Evolutionary conservation across 2,113 vertebrate species (phyloP).

Genomic region (Dermatemys mawii): DNA sequence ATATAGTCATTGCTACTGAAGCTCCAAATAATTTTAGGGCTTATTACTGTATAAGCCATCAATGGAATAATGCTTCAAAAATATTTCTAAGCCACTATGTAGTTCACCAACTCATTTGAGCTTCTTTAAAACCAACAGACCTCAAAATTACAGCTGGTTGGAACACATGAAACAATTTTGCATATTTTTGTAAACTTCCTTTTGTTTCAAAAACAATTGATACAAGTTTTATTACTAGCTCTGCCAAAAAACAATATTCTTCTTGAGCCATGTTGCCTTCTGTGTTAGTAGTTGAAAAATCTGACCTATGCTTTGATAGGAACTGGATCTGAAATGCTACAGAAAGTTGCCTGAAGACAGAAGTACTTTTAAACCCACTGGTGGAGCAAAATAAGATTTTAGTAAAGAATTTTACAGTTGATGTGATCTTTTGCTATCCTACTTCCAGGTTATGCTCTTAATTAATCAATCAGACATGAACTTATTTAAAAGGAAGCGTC

Average conservation of each 20-base stretch:
- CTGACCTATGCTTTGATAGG: background rate
- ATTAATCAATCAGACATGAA: background rate
- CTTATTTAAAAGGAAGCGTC: background rate
- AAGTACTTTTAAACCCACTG: background rate
- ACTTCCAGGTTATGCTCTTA: background rate
- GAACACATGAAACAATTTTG: background rate
- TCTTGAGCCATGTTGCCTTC: background rate
- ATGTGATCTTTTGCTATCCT: background rate
- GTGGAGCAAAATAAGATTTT: background rate
- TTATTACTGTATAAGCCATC: background rate
- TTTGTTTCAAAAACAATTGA: background rate
- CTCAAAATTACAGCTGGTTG: background rate
- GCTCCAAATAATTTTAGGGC: background rate
- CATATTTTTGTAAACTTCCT: background rate
- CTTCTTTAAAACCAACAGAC: background rate
- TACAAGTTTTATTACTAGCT: background rate
- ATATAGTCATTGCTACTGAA: conserved; percentile 11
- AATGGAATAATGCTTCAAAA: background rate
- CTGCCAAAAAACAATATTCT: background rate
- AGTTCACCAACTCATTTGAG: background rate
- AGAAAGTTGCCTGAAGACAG: conserved; percentile 11
- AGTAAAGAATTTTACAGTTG: background rate
- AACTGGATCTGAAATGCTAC: background rate
- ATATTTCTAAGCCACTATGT: background rate
- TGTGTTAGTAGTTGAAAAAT: background rate